Base-by-base conservation (phyloP, 2,797 vertebrate species). In the Prionace glauca region DNA sequence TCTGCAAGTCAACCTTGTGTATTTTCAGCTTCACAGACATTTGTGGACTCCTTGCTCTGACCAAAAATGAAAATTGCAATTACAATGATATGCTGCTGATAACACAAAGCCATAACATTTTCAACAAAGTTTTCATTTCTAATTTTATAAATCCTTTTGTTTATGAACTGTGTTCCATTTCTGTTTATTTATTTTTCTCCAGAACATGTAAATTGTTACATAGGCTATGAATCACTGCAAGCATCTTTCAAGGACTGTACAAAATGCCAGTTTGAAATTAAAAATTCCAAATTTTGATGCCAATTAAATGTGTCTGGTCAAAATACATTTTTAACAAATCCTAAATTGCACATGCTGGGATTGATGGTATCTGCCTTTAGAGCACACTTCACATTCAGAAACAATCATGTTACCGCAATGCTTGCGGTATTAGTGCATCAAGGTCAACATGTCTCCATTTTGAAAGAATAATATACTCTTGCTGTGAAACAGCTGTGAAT, bases 11-110 rank as follows among this genome's bases (percentile, higher is more conserved):
- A 65, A 90, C 62, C 50, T 32, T 36, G 60, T 65, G 62, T 69
- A 36, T 92, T 67, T 92, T 69, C 3, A 69, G 65, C 18, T 41
- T 11, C 22, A 92, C 16, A 91, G 60, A 7, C 56, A 91, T 69
- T 36, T 41, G 69, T 67, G 62, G 87, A 62, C 60, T 92, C 5
- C 62, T 67, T 20, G 12, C 9, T 69, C n/a, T 10, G 24, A 20
- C 36, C n/a, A 91, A 91, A 91, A 91, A n/a, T 91, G 32, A 91
- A 91, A 91, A 65, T 18, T 65, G 1, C 32, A 91, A 91, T 41
- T 92, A 67, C 26, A 18, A n/a, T 20, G 8, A 67, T 69, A 18
- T 92, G n/a, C 32, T 69, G 65, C 18, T 92, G 29, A 92, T 18
- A 88, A 74, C 9, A 29, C 9, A 74, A 74, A 32, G 11, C 79